A percentile compares a stretch with the other conserved stretches of the same genome.
Conservation (phyloP, 1,140 invertebrate genomes). For the Ceratina calcarata region DNA sequence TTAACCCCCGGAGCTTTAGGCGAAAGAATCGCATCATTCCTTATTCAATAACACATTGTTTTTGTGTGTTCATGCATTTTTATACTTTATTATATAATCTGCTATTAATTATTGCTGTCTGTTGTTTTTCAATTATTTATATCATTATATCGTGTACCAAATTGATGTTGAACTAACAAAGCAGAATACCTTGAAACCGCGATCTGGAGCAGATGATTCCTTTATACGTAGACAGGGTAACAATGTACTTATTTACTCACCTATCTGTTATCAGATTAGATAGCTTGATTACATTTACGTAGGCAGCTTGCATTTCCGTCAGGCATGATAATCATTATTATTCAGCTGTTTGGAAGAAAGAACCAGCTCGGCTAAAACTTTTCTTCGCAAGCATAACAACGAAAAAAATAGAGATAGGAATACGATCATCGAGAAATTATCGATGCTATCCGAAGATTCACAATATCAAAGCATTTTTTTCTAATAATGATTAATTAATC, state of each 20-base stretch:
- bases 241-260: not conserved
- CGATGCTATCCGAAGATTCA: not conserved
- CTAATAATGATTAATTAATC: no score
- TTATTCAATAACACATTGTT: constrained; percentile 24
- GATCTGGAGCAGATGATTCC: no score
- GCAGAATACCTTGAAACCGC: no score
- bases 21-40: constrained; percentile 34
- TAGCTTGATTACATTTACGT: not conserved
- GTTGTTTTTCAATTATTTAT: no score
- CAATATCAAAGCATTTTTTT: not conserved
- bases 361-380: constrained; percentile 4
- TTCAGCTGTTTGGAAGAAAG: not conserved
- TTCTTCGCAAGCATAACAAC: not conserved
- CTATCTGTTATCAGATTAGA: not conserved
- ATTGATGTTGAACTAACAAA: no score
- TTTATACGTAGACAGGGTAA: no score
- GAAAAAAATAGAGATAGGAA: not conserved
- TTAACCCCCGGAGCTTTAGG: constrained; percentile 32
- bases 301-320: not conserved
- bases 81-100: not conserved
- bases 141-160: no score
- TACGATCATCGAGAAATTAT: constrained; percentile 26
- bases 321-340: constrained; percentile 47
- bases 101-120: no score
- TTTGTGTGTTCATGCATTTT: not conserved